Percentiles rank a stretch among this genome's conserved stretches.
Conservation (phyloP, 2,888 invertebrate genomes). For the Machimus atricapillus region DNA sequence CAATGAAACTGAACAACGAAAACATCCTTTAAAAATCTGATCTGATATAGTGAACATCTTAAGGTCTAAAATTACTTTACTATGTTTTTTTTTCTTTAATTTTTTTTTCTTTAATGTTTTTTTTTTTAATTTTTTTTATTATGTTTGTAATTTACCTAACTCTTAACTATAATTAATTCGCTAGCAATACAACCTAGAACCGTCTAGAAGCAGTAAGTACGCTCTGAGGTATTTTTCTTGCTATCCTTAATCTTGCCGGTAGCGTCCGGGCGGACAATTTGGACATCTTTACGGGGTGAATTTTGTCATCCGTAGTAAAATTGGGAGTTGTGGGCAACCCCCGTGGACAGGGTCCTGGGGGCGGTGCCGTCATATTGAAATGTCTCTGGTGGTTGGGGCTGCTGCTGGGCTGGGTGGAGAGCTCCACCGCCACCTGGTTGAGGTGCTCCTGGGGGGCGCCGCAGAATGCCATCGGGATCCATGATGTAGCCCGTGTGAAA, state of each 20-base stretch:
- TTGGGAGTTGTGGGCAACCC: conserved; percentile 59
- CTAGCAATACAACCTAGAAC: conserved; percentile 4
- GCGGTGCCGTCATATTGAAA: conserved; percentile 60
- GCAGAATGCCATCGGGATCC: conserved; percentile 55
- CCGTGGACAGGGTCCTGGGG: conserved; percentile 60
- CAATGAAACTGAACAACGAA: background rate
- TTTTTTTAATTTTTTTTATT: background rate
- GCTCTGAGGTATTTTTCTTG: conserved; percentile 41
- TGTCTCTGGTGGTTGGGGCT: conserved; percentile 48
- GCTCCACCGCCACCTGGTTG: conserved; percentile 39
- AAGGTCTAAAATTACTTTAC: conserved; percentile 10
- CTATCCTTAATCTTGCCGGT: conserved; percentile 30
- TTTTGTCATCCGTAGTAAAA: conserved; percentile 62
- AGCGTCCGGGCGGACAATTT: conserved; percentile 12
- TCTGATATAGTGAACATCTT: conserved; percentile 33
- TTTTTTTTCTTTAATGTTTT: background rate
- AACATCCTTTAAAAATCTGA: conserved; percentile 8
- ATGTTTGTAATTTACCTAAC: background rate
- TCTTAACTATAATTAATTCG: background rate
- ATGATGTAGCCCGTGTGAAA: conserved; percentile 57
- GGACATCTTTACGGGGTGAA: conserved; percentile 33
- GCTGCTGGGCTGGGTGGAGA: conserved; percentile 43
- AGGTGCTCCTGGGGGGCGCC: conserved; percentile 51
- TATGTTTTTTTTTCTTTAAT: background rate
- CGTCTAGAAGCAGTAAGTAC: conserved; percentile 46